These are phyloP conservation scores for Mesorhabditis belari DNA, from an alignment of 2,888 invertebrate genomes.

Conservation along the genomic window DNA sequence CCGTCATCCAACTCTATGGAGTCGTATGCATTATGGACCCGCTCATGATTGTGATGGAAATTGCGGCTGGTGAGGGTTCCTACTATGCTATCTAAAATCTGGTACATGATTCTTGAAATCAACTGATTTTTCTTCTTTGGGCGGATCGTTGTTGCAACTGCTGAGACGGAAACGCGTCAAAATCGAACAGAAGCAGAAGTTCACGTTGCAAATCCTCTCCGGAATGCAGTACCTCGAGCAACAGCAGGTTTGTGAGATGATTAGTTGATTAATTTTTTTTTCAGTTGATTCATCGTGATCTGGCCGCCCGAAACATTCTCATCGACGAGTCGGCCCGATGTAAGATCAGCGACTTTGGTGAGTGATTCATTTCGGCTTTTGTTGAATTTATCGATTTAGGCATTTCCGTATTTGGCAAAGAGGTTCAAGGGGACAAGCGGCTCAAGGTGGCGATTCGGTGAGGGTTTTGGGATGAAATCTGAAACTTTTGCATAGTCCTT, in stretches of 20 bases:
- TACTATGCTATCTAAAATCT: too few species aligned
- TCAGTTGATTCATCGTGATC: neutral
- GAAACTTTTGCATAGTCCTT: too few species aligned
- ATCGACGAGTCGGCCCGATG: neutral
- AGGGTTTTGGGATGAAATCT: neutral
- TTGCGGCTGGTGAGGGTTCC: neutral
- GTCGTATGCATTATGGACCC: neutral
- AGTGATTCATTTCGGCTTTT: neutral
- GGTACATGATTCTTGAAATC: neutral
- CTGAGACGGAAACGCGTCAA: neutral
- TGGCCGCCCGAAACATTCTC: neutral
- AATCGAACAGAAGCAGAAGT: neutral
- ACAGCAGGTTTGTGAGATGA: neutral
- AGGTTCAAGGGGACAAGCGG: neutral
- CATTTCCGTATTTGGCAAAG: neutral
- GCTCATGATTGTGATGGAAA: neutral
- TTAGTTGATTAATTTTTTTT: neutral
- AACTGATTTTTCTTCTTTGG: neutral
- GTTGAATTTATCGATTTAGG: too few species aligned
- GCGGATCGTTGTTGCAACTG: neutral
- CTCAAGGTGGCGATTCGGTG: neutral
- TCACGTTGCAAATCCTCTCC: neutral
- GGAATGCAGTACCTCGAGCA: neutral
- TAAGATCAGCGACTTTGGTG: neutral
- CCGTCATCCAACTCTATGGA: neutral